Base-by-base conservation (phyloP, 2,113 vertebrate genomes). In the Ailurus styani region DNA sequence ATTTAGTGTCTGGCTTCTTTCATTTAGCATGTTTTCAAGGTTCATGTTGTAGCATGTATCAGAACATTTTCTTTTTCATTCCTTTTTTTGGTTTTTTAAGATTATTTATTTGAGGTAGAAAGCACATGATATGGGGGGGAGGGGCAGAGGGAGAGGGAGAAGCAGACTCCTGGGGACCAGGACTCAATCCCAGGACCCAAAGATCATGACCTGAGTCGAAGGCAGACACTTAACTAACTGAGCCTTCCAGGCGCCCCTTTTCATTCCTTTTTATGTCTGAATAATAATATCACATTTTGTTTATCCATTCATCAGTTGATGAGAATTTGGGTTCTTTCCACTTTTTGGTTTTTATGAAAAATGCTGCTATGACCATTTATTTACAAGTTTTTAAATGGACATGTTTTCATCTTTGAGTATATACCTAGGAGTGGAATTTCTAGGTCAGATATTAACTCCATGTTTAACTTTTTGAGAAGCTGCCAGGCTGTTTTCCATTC, bases 401-500 rank as follows among this genome's bases (percentile, higher is more conserved):
- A 57, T 82, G 25, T 90, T 85, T 83, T 81, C 31, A 66, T 93
- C 50, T 87, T 79, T 93, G 50, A 15, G 25, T 62, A 37, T 90
- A 31, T 57, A 68, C 40, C n/a, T 90, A 68, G 3, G 42, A 90
- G 62, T 90, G 23, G n/a, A 90, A 81, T 94, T 82, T 55, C 18
- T 82, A 81, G 17, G 42, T 42, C 75, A 87, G 52, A 37, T 66
- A 64, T 37, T 93, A 91, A 79, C 23, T 87, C 18, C 34, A 15
- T 82, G 25, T 66, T 95, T 90, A 86, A 81, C 60, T 95, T 93
- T 83, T 75, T 93, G 73, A 87, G 75, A 78, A 95, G 47, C 62
- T 89, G 12, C 34, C 47, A 75, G 7, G 37, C 18, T 87, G 21
- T 89, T 95, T 93, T 90, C 23, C 13, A 42, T 70, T 83, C 27